These are phyloP conservation scores for Vireo altiloquus DNA, from an alignment of 2,113 vertebrate species.

Conservation along the genomic window DNA sequence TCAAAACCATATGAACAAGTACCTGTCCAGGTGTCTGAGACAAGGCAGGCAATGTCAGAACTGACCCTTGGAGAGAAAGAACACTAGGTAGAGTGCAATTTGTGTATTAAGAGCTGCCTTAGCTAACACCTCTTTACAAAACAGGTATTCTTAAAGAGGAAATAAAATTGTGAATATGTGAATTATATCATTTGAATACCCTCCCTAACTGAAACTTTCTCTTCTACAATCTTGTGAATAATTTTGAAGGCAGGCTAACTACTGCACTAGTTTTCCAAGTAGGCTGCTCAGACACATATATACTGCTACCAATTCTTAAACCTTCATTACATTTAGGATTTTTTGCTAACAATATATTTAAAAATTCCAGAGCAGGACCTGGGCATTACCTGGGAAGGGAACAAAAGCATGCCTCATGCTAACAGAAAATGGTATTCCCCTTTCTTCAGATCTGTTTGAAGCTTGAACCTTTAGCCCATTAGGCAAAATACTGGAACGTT, in stretches of 20 bases:
- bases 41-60: background rate
- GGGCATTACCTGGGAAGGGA: constrained; percentile 85
- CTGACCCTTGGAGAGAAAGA: background rate
- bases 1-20: background rate
- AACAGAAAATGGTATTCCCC: constrained; percentile 81
- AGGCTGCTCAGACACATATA: background rate
- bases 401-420: constrained; percentile 96
- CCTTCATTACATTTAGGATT: background rate
- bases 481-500: background rate
- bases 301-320: background rate
- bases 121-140: background rate
- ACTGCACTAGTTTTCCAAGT: background rate
- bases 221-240: background rate
- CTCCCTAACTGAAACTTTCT: background rate
- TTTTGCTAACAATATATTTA: background rate
- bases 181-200: background rate
- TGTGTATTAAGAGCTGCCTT: background rate
- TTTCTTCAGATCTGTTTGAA: constrained; percentile 53
- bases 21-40: background rate
- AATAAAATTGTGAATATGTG: background rate
- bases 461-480: background rate
- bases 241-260: background rate
- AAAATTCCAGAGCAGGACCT: background rate
- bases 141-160: background rate
- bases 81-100: background rate